Base-by-base conservation (phyloP, 2,888 invertebrate species). In the Ormyrus pomaceus region DNA sequence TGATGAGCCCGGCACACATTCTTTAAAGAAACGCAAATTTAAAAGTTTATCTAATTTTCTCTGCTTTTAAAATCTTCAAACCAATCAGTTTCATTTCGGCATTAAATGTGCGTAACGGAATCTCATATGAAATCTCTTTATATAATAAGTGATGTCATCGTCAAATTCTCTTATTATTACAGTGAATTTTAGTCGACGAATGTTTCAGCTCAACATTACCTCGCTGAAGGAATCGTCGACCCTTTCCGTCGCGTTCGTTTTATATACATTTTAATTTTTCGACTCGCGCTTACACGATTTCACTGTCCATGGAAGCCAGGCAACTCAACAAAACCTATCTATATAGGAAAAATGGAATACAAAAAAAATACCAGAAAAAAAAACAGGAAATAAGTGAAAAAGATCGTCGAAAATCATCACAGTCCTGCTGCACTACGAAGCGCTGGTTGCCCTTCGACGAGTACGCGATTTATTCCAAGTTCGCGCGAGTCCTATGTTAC, bases 361-460 rank as follows among this genome's bases (percentile, higher is more conserved):
- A 64, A 51, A 58, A 13, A 58, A 10, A 13, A 68, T 55, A 68
- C 10, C 4, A 19, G 58, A n/a, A n/a, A 71, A 46, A 56, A 70
- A 8, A 48, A 58, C 7, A 58, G 11, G 10, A 48, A 48, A n/a
- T 50, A 46, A 48, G 2, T 5, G 48, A 11, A 13, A 51, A 48
- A 75, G 46, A 71, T 59, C 53, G 79, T 66, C 58, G 75, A 64
- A 50, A 73, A 66, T 69, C 53, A 58, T 68, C 56, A 55, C 13
- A 64, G 34, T 70, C 65, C 55, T 50, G 50, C 56, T 53, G 62
- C 45, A 73, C 68, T 62, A 58, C 73, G 66, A 76, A 76, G 34
- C 71, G 75, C 77, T 77, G 73, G 64, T 80, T 64, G 66, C 61
- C 77, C 72, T 73, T 77, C 77, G 73, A 74, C 77, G 76, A 75